Base-by-base conservation (phyloP, 2,797 vertebrate species). In the Huso huso region DNA sequence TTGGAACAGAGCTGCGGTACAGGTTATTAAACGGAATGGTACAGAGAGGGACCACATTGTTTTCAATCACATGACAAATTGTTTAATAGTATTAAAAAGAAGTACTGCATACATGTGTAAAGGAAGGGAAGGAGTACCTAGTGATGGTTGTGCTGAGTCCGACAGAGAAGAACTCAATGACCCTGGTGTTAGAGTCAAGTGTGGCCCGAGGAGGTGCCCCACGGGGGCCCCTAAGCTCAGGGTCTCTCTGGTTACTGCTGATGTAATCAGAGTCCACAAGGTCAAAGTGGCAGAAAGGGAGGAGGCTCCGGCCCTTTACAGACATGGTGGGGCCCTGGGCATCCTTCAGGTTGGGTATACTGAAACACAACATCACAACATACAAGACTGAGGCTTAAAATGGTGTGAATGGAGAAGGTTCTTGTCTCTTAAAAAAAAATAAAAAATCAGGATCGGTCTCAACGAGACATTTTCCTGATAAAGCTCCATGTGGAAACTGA, bases 211-310 rank as follows among this genome's bases (percentile, higher is more conserved):
- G 49, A 1, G 74, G 75, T 48, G 73, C 66, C 7, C 70, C 75
- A 0, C 37, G 62, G 6, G 72, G 73, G 6, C 78, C 78, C 10
- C 64, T 72, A 62, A 91, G 73, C 11, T 88, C 82, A 8, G 78
- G 66, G 57, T 69, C 75, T 2, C 68, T 70, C 5, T 75, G 78
- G 48, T 69, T 77, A 8, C 77, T 71, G 0, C 64, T 87, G 72
- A 93, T 72, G 63, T 93, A 95, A 75, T 94, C 88, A 0, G 93
- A 94, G 12, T 91, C 84, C 59, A 91, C 85, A 15, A 93, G 74
- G 55, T 93, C 84, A 68, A 93, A 92, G 76, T 93, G 91, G 72
- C 85, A 93, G 49, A 73, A 68, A 0, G 84, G 82, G 69, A 93
- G 81, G 58, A 80, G 58, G 69, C 94, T 90, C 68, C 73, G 74